phyloP scores from a whole-genome alignment of 2,113 vertebrate species.

The Chaetodon auriga region DNA sequence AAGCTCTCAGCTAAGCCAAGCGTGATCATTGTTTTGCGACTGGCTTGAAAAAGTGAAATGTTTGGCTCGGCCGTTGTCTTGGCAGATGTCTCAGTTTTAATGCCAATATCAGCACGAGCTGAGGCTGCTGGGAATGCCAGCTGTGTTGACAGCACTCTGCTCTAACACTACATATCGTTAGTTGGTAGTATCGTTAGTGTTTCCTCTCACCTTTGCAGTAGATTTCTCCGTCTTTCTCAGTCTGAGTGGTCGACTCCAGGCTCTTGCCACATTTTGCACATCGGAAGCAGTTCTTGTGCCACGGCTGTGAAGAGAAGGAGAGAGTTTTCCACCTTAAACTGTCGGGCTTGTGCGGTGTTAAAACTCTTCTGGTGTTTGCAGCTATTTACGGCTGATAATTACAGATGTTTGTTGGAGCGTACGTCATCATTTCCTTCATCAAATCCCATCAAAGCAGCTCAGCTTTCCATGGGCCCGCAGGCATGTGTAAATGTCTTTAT shows the following conservation, averaged over 20 bases:
- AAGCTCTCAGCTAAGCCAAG: too few relatives aligned
- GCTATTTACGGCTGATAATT: constrained; percentile 3
- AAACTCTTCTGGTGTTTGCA: neutral
- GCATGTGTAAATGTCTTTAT: constrained; percentile 1
- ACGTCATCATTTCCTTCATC: constrained; percentile 11
- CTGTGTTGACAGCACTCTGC: neutral
- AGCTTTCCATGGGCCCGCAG: neutral
- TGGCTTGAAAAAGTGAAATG: too few relatives aligned
- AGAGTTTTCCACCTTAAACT: neutral
- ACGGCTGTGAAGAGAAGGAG: constrained; percentile 83
- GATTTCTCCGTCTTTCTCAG: constrained; percentile 97
- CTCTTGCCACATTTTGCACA: constrained; percentile 98
- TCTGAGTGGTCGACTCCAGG: constrained; percentile 96
- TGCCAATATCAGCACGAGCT: too few relatives aligned
- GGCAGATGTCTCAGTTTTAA: too few relatives aligned
- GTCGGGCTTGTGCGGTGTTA: neutral
- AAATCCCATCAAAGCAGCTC: constrained; percentile 18
- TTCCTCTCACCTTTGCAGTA: constrained; percentile 93
- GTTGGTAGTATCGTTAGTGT: neutral
- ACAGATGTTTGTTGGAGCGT: neutral
- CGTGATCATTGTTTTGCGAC: too few relatives aligned
- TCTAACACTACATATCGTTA: too few relatives aligned
- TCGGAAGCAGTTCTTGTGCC: constrained; percentile 98
- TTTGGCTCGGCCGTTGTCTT: too few relatives aligned
- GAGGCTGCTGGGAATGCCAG: too few relatives aligned